A percentile compares a stretch with the other conserved stretches of the same genome.
phyloP scores from a whole-genome alignment of 1,140 invertebrate genomes.

The Drosophila funebris region DNA sequence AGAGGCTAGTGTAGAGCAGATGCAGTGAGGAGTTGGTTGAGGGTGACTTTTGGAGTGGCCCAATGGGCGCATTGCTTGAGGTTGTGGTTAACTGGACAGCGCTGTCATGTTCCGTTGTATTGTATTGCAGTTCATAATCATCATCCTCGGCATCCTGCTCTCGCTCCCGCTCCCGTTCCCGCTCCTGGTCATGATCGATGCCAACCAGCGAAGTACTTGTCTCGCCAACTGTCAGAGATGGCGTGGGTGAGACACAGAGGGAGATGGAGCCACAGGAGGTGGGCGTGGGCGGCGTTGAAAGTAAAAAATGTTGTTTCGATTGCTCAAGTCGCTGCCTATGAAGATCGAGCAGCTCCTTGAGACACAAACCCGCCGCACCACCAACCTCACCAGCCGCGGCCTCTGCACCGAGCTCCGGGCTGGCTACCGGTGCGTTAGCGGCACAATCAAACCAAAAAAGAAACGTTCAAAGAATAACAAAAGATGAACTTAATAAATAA shows the following conservation, averaged over 20 bases:
- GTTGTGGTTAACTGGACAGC: slow-evolving; percentile 67
- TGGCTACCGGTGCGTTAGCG: slow-evolving; percentile 54
- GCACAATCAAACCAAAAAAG: slow-evolving; percentile 59
- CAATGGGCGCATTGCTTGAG: slow-evolving; percentile 47
- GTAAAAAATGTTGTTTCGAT: slow-evolving; percentile 83
- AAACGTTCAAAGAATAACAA: slow-evolving; percentile 60
- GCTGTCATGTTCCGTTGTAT: slow-evolving; percentile 61
- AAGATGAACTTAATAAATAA: slow-evolving; percentile 50
- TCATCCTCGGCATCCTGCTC: slow-evolving; percentile 33
- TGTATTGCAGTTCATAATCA: slow-evolving; percentile 47
- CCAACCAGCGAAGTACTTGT: slow-evolving; percentile 32
- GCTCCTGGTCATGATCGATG: slow-evolving; percentile 43
- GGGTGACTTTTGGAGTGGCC: slow-evolving; percentile 67
- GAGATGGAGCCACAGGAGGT: slow-evolving; percentile 71
- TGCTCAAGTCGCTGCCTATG: slow-evolving; percentile 77
- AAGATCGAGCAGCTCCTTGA: slow-evolving; percentile 76
- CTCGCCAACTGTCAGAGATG: slow-evolving; percentile 44
- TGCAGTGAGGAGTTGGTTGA: slow-evolving; percentile 75
- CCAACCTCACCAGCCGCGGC: slow-evolving; percentile 38
- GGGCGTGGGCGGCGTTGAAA: slow-evolving; percentile 78
- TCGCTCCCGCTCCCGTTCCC: slow-evolving; percentile 11
- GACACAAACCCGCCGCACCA: slow-evolving; percentile 44
- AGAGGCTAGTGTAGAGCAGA: slow-evolving; percentile 73
- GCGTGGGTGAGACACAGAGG: slow-evolving; percentile 69
- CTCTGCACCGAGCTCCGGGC: slow-evolving; percentile 62